phyloP scores from a whole-genome alignment of 2,113 vertebrate species.

The Phylloscopus trochilus region DNA sequence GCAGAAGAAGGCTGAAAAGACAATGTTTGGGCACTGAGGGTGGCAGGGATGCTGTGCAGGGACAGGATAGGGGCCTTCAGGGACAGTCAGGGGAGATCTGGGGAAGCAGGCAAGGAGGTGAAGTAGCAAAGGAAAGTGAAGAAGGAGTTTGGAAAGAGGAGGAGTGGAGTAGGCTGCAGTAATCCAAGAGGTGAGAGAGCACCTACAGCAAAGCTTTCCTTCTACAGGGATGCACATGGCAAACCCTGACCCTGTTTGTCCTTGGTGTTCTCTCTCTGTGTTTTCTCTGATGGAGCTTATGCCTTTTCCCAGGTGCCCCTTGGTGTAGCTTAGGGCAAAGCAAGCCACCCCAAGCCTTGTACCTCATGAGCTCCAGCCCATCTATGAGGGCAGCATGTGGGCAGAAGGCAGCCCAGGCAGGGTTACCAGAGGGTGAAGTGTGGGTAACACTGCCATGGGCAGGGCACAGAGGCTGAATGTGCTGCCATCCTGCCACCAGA shows the following conservation, averaged over 20 bases:
- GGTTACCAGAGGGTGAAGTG: neutral
- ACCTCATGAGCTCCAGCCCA: neutral
- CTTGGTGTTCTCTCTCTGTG: neutral
- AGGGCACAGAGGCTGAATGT: fast-evolving
- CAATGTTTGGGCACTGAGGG: neutral
- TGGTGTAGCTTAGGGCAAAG: neutral
- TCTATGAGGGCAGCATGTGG: neutral
- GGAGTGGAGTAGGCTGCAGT: neutral
- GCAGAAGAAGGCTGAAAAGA: neutral
- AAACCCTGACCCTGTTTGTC: neutral
- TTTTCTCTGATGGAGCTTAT: neutral
- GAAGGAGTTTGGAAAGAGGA: neutral
- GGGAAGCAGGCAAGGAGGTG: neutral
- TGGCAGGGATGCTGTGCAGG: neutral
- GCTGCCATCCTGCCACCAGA: neutral
- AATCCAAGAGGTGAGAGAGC: neutral
- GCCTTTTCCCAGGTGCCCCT: neutral
- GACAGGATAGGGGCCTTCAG: neutral
- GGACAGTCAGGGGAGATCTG: neutral
- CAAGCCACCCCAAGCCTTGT: neutral
- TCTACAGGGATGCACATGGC: neutral
- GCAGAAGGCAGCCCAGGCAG: neutral
- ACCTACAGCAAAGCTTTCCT: neutral
- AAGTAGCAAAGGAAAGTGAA: neutral
- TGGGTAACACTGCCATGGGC: neutral